Evolutionary conservation across 2,797 vertebrate genomes (phyloP).

Genomic region (Oreochromis grahami): DNA sequence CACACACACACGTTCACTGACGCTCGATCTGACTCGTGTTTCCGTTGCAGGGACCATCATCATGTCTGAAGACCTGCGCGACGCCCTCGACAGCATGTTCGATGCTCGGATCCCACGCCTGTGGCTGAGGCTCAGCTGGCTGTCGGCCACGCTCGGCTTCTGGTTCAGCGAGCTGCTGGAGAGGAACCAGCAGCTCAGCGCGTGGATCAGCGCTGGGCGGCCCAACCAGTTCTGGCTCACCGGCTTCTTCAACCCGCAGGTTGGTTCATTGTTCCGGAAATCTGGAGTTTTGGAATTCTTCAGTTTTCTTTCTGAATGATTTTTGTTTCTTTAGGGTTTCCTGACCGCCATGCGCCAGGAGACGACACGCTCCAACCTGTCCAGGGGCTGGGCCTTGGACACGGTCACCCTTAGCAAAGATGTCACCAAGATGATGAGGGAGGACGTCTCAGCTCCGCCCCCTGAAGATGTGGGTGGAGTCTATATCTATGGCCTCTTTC

Average conservation of each 20-base stretch:
- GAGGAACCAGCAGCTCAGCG: constrained; percentile 82
- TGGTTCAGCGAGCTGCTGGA: constrained; percentile 88
- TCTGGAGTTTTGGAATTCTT: neutral
- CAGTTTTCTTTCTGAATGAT: neutral
- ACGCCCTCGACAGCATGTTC: constrained; percentile 82
- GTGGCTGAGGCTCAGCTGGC: constrained; percentile 85
- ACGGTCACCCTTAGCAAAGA: constrained; percentile 79
- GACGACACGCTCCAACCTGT: constrained; percentile 78
- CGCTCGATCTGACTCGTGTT: neutral
- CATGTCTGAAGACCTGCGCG: constrained; percentile 85
- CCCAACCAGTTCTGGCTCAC: constrained; percentile 86
- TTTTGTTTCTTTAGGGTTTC: constrained; percentile 67
- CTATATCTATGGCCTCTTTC: constrained; percentile 82
- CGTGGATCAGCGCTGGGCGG: constrained; percentile 75
- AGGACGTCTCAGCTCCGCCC: constrained; percentile 77
- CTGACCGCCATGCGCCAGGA: constrained; percentile 85
- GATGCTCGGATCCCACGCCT: constrained; percentile 79
- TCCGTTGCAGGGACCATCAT: constrained; percentile 76
- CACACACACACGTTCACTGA: neutral
- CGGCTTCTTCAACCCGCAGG: constrained; percentile 88
- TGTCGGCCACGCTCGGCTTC: constrained; percentile 82
- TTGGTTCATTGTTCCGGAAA: neutral
- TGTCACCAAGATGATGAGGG: constrained; percentile 85
- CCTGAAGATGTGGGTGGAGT: constrained; percentile 80
- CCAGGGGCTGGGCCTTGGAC: constrained; percentile 83